A percentile compares a stretch with the other conserved stretches of the same genome.
phyloP scores from a whole-genome alignment of 92 coral and sea anemone genomes.

The Paramuricea clavata region DNA sequence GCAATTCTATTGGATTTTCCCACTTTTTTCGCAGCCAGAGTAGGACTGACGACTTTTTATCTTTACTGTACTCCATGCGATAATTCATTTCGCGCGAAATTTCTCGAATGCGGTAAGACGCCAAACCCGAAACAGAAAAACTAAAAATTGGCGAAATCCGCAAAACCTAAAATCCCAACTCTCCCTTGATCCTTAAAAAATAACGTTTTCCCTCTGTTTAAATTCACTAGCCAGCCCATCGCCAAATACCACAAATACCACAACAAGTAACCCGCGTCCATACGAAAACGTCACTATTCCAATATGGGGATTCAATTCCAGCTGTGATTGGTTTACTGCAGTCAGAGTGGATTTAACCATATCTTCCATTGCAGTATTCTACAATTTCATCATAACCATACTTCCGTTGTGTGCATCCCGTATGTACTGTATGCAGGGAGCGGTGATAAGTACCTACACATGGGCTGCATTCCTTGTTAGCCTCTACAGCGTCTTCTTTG shows the following conservation, averaged over 20 bases:
- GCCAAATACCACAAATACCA: neutral
- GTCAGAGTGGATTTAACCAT: neutral
- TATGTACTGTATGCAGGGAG: slow-evolving; percentile 8
- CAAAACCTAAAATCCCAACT: too few species aligned
- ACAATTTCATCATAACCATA: neutral
- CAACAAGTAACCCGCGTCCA: neutral
- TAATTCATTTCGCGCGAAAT: too few species aligned
- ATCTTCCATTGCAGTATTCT: neutral
- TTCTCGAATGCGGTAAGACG: too few species aligned
- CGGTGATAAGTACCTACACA: neutral
- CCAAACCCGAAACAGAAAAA: too few species aligned
- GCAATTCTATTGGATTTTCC: too few species aligned
- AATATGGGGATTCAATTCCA: slow-evolving; percentile 4
- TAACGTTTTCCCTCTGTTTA: too few species aligned
- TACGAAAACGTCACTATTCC: neutral
- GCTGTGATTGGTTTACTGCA: slow-evolving; percentile 9
- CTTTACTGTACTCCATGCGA: too few species aligned
- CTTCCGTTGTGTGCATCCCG: slow-evolving; percentile 7
- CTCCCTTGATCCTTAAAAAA: too few species aligned
- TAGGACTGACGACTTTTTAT: too few species aligned
- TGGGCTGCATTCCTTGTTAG: neutral
- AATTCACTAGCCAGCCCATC: too few species aligned
- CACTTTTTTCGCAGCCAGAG: too few species aligned
- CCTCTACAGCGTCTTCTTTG: neutral
- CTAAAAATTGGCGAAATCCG: too few species aligned